Conservation (phyloP, 1,140 invertebrate species). For the Philotrypesis tridentata region DNA sequence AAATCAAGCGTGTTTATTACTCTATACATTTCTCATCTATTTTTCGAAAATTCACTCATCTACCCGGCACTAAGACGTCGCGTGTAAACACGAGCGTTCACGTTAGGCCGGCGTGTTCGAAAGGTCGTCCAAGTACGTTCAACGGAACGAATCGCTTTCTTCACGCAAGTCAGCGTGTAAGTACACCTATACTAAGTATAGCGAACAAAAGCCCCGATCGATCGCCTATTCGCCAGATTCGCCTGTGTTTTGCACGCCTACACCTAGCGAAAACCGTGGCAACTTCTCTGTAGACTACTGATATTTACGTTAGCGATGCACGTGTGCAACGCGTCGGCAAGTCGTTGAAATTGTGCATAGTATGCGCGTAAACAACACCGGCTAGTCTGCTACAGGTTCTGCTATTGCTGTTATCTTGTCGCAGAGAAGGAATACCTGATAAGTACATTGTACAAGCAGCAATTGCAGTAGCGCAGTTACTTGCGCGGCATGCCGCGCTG, state of each 20-base stretch:
- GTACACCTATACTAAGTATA: neutral
- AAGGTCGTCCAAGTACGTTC: neutral
- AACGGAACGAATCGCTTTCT: neutral
- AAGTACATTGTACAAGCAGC: no score
- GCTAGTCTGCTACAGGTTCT: neutral
- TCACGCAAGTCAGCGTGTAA: neutral
- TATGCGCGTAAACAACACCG: neutral
- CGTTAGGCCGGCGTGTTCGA: neutral
- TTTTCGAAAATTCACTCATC: no score
- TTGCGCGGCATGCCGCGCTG: neutral
- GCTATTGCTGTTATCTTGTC: neutral
- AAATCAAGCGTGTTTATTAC: no score
- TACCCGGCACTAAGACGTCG: neutral
- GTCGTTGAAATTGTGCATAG: neutral
- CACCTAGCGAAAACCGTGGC: neutral
- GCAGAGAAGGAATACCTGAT: neutral
- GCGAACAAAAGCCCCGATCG: neutral
- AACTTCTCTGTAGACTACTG: neutral
- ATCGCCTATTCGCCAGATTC: no score
- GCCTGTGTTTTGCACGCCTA: neutral
- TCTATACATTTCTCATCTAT: no score
- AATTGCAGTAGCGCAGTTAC: neutral
- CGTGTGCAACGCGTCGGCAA: neutral
- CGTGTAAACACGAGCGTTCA: neutral
- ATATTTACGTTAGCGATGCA: conserved; percentile 1